Conservation (phyloP, 2,113 vertebrate species). For the Todiramphus chloris region DNA sequence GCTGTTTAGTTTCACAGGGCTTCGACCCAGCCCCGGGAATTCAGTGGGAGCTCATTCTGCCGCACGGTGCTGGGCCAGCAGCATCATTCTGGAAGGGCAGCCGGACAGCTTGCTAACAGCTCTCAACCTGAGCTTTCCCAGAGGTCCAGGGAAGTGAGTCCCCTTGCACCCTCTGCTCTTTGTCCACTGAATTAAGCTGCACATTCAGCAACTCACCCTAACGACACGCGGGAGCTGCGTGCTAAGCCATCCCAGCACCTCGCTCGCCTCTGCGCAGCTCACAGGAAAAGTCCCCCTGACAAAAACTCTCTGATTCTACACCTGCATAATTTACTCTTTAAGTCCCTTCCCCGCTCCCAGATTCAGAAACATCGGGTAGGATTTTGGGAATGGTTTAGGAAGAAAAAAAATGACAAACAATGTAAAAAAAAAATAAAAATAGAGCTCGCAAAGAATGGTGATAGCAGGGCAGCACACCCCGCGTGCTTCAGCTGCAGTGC, state of each 20-base stretch:
- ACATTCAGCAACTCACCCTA: not conserved
- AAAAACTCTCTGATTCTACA: not conserved
- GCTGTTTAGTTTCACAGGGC: not conserved
- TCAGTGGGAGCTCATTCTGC: not conserved
- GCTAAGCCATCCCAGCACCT: not conserved
- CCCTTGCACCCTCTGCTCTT: not conserved
- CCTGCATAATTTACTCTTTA: not conserved
- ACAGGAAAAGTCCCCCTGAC: not conserved
- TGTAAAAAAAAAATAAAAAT: not conserved
- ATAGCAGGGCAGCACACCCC: accelerated
- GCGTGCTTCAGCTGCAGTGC: not conserved
- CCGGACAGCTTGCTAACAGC: not conserved
- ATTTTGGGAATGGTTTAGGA: not conserved
- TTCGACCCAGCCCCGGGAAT: not conserved
- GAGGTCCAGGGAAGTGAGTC: not conserved
- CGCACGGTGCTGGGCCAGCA: accelerated
- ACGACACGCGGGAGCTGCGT: accelerated
- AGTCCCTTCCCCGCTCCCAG: not conserved
- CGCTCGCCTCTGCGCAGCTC: not conserved
- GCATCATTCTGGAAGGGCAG: not conserved
- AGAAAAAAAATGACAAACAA: not conserved
- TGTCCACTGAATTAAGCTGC: not conserved
- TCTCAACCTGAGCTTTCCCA: not conserved
- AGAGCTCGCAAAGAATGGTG: not conserved
- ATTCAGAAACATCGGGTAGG: not conserved